Conservation (phyloP, 2,113 vertebrate genomes). For the Grus americana region DNA sequence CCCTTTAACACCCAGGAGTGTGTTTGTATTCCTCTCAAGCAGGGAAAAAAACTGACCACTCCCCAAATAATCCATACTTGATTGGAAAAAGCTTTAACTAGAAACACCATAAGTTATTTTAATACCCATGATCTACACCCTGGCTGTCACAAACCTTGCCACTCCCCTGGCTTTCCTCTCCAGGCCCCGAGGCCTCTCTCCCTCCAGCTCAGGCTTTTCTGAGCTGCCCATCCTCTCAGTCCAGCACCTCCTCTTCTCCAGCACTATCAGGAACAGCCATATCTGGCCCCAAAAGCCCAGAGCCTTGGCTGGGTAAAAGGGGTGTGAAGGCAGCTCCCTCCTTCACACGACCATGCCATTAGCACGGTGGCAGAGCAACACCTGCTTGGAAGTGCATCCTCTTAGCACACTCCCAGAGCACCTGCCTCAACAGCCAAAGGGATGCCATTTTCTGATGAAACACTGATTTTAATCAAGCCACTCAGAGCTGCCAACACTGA, state of each 20-base stretch:
- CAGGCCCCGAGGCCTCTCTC: not conserved
- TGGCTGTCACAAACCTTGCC: not conserved
- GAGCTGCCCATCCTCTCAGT: not conserved
- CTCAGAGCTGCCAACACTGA: not conserved
- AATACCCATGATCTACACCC: not conserved
- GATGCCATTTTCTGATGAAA: not conserved
- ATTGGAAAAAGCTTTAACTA: not conserved
- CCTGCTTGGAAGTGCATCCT: not conserved
- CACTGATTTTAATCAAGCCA: not conserved
- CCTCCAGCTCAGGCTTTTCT: not conserved
- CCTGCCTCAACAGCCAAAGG: not conserved
- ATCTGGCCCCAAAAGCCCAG: not conserved
- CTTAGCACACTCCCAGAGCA: not conserved
- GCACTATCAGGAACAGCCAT: not conserved
- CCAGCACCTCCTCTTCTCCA: not conserved
- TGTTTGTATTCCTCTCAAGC: not conserved
- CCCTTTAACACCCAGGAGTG: not conserved
- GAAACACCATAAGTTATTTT: not conserved
- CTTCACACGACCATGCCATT: not conserved
- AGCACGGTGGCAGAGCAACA: not conserved
- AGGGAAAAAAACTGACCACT: not conserved
- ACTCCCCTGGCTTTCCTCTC: not conserved
- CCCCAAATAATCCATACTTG: not conserved
- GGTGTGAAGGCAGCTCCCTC: not conserved
- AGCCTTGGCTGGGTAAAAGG: not conserved